These are phyloP conservation scores for Phymastichus coffea DNA, from an alignment of 1,140 invertebrate genomes.

Conservation along the genomic window DNA sequence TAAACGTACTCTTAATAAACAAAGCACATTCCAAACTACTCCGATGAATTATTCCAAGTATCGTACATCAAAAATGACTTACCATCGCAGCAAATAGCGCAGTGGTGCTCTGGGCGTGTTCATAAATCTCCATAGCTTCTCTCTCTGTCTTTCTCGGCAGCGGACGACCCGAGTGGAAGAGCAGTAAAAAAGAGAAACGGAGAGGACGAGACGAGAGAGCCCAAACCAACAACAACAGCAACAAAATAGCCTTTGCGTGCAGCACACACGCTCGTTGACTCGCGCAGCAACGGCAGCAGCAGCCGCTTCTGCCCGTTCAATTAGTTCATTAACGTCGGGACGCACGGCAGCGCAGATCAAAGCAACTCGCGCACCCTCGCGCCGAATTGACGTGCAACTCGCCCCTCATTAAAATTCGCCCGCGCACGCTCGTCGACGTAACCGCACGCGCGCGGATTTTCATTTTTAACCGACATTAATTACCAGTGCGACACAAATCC, in stretches of 20 bases:
- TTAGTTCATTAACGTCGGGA: constrained; percentile 38
- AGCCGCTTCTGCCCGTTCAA: constrained; percentile 35
- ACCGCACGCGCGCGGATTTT: too few relatives aligned
- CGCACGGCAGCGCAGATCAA: constrained; percentile 39
- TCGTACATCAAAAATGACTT: too few relatives aligned
- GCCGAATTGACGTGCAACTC: too few relatives aligned
- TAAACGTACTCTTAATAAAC: too few relatives aligned
- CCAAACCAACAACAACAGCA: too few relatives aligned
- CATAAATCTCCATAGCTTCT: constrained; percentile 21
- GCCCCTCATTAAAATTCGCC: too few relatives aligned
- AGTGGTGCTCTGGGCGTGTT: constrained; percentile 26
- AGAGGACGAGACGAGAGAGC: not conserved
- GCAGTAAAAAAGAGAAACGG: not conserved
- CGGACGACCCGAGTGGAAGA: not conserved
- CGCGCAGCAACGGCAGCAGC: constrained; percentile 27
- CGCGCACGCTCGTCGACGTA: too few relatives aligned
- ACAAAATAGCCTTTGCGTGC: not conserved
- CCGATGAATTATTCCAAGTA: too few relatives aligned
- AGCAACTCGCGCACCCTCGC: constrained; percentile 10
- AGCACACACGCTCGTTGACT: not conserved
- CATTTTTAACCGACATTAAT: too few relatives aligned
- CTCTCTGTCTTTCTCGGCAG: not conserved
- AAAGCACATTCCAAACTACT: too few relatives aligned
- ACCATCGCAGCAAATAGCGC: too few relatives aligned
- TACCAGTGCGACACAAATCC: too few relatives aligned